These are phyloP conservation scores for Pluvianellus socialis DNA, from an alignment of 2,113 vertebrate species.

Conservation along the genomic window DNA sequence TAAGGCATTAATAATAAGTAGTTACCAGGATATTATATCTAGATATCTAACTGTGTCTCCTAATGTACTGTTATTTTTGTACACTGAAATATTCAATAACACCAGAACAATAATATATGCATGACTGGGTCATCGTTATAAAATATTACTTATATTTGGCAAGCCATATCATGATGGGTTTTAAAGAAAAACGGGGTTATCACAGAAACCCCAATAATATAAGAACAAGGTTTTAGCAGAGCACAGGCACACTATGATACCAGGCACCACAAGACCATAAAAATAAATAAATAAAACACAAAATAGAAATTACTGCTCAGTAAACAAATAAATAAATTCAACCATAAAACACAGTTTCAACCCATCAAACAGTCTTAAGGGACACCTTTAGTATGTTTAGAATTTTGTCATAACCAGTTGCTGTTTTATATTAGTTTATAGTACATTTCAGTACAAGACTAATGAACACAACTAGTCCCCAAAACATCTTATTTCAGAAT, in stretches of 20 bases:
- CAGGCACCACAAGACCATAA: background rate
- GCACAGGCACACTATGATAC: background rate
- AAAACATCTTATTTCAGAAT: background rate
- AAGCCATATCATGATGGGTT: too few relatives aligned
- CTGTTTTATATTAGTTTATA: background rate
- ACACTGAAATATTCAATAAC: too few relatives aligned
- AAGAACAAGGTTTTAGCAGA: background rate
- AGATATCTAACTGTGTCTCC: too few relatives aligned
- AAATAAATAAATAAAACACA: background rate
- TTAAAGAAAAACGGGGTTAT: background rate
- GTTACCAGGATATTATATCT: too few relatives aligned
- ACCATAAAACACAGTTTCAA: background rate
- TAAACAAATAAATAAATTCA: background rate
- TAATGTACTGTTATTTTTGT: too few relatives aligned
- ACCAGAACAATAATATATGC: too few relatives aligned
- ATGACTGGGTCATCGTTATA: too few relatives aligned
- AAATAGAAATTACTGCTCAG: background rate
- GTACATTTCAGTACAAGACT: background rate
- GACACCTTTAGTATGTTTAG: background rate
- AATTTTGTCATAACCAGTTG: background rate
- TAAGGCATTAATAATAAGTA: too few relatives aligned
- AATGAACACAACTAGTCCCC: background rate
- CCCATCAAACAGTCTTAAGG: background rate
- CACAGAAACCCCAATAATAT: background rate
- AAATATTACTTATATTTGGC: too few relatives aligned